A percentile compares a stretch with the other conserved stretches of the same genome.
Evolutionary conservation across 2,797 vertebrate genomes (phyloP).

Genomic region (Philypnodon macrostomus): DNA sequence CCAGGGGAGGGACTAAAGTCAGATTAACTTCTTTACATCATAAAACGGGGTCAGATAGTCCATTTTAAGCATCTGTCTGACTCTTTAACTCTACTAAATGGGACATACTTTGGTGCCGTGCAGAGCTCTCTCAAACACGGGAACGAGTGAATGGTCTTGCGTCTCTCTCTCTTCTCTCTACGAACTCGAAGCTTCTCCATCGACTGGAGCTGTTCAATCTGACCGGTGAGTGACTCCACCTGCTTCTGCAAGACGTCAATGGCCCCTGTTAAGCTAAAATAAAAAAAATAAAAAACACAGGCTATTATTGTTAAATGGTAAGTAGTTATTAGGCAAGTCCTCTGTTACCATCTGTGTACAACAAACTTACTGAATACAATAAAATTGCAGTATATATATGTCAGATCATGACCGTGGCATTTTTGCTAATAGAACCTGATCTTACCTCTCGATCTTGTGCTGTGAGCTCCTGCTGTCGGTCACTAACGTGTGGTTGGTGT

Average conservation of each 20-base stretch:
- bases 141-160: slow-evolving; percentile 93
- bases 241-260: slow-evolving; percentile 88
- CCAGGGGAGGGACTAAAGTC: too few relatives aligned
- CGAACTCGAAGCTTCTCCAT: slow-evolving; percentile 88
- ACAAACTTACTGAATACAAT: too few relatives aligned
- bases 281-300: neutral
- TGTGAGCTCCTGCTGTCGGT: slow-evolving; percentile 82
- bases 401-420: too few relatives aligned
- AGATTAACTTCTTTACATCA: too few relatives aligned
- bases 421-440: neutral
- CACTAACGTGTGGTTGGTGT: slow-evolving; percentile 88
- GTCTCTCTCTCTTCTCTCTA: slow-evolving; percentile 89
- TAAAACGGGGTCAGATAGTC: too few relatives aligned
- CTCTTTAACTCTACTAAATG: too few relatives aligned
- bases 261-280: slow-evolving; percentile 82
- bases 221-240: slow-evolving; percentile 88
- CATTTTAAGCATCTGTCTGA: too few relatives aligned
- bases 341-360: too few relatives aligned
- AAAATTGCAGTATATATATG: too few relatives aligned
- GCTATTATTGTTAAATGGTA: neutral
- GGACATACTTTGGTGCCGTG: slow-evolving; percentile 65
- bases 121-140: slow-evolving; percentile 90
- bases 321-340: too few relatives aligned
- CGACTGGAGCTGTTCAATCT: slow-evolving; percentile 86
- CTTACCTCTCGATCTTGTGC: slow-evolving; percentile 67